These are phyloP conservation scores for Taenioides sp. DNA, from an alignment of 2,797 vertebrate species.

Conservation along the genomic window DNA sequence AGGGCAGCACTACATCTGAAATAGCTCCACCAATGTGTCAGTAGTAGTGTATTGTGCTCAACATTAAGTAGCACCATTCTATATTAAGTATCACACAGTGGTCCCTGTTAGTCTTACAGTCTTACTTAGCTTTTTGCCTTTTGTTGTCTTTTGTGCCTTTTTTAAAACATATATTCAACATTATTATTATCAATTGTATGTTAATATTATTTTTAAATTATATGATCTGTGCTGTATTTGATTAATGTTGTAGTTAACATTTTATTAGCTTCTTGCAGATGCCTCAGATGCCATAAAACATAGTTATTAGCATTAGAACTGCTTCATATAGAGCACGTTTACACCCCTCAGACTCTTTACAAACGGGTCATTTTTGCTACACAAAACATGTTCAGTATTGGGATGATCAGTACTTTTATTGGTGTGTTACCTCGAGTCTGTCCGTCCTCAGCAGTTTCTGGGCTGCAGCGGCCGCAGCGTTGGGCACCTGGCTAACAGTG, in stretches of 20 bases:
- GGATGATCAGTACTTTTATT: conserved; percentile 2
- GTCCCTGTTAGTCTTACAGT: not conserved
- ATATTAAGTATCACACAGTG: not conserved
- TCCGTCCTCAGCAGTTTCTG: conserved; percentile 96
- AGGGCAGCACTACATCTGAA: conserved; percentile 66
- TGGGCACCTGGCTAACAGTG: conserved; percentile 82
- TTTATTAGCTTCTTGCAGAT: conserved; percentile 13
- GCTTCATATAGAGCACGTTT: conserved; percentile 8
- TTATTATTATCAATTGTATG: not conserved
- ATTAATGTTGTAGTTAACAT: conserved; percentile 13
- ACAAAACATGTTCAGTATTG: not conserved
- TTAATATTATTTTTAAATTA: conserved; percentile 4
- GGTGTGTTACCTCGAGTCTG: conserved; percentile 89
- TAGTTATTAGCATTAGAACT: conserved; percentile 5
- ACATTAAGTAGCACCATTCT: not conserved
- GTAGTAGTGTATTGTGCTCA: not conserved
- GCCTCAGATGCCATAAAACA: conserved; percentile 17
- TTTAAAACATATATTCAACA: not conserved
- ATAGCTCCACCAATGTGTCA: not conserved
- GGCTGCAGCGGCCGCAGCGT: conserved; percentile 83
- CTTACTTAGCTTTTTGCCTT: not conserved
- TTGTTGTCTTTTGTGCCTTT: not conserved
- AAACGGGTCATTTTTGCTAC: conserved; percentile 2
- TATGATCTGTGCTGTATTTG: conserved; percentile 13
- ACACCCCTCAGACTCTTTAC: conserved; percentile 5